Evolutionary conservation across 2,888 invertebrate species (phyloP).

Genomic region (Hydraecia micacea): DNA sequence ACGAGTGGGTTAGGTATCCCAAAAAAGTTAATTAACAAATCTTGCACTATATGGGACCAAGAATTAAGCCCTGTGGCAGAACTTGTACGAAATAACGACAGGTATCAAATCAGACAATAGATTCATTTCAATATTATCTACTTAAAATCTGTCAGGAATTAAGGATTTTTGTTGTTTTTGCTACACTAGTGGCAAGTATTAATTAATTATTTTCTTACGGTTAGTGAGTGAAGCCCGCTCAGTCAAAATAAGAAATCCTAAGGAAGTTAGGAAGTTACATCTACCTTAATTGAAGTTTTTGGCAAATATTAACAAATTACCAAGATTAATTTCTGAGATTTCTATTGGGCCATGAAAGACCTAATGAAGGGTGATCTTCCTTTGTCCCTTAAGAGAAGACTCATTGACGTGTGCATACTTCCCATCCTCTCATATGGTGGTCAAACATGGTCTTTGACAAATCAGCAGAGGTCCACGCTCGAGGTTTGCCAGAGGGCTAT

Average conservation of each 20-base stretch:
- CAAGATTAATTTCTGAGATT: too few relatives aligned
- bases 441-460: too few relatives aligned
- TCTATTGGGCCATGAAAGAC: too few relatives aligned
- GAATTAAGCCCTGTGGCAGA: conserved; percentile 1
- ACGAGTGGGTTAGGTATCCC: too few relatives aligned
- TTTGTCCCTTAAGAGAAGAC: too few relatives aligned
- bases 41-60: not conserved
- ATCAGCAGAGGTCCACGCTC: too few relatives aligned
- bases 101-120: too few relatives aligned
- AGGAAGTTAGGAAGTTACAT: not conserved
- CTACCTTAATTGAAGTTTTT: not conserved
- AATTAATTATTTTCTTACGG: not conserved
- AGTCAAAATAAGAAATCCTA: not conserved
- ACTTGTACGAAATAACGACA: not conserved
- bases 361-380: too few relatives aligned
- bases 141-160: not conserved
- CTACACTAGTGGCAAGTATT: not conserved
- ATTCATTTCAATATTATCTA: not conserved
- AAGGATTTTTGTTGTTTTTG: not conserved
- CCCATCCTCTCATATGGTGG: too few relatives aligned
- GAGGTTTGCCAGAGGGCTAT: too few relatives aligned
- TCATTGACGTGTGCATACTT: too few relatives aligned
- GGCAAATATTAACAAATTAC: too few relatives aligned
- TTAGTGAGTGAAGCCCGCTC: not conserved
- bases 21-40: not conserved